Evolutionary conservation across 2,797 vertebrate species (phyloP).

Genomic region (Pipistrellus nathusii): DNA sequence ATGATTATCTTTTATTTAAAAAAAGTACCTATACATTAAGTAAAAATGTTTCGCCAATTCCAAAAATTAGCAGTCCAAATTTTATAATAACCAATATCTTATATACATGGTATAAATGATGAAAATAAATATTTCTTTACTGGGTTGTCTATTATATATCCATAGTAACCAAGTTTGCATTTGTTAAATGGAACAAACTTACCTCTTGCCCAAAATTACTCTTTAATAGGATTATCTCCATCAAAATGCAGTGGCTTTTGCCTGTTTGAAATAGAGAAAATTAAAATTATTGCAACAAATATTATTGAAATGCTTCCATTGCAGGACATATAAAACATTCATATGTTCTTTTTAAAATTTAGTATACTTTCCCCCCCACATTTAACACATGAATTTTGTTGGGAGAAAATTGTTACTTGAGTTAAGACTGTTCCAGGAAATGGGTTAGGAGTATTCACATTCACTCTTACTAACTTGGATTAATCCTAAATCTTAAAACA

Average conservation of each 20-base stretch:
- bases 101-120: background rate
- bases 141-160: background rate
- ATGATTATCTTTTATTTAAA: conserved; percentile 40
- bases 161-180: background rate
- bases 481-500: conserved; percentile 38
- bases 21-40: background rate
- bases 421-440: conserved; percentile 13
- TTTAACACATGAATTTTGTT: conserved; percentile 16
- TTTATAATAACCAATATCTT: background rate
- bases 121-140: conserved; percentile 17
- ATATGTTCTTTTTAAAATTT: background rate
- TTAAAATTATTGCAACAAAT: conserved; percentile 21
- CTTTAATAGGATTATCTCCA: background rate
- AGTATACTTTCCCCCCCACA: background rate
- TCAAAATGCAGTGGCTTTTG: background rate
- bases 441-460: background rate
- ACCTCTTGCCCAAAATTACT: background rate
- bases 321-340: background rate
- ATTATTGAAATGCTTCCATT: conserved; percentile 2
- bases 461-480: conserved; percentile 22
- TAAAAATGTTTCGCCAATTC: background rate
- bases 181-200: conserved; percentile 47
- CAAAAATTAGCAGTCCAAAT: background rate
- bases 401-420: background rate
- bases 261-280: conserved; percentile 44